Base-by-base conservation (phyloP, 2,113 vertebrate genomes). In the Calyptommatus sinebrachiatus region DNA sequence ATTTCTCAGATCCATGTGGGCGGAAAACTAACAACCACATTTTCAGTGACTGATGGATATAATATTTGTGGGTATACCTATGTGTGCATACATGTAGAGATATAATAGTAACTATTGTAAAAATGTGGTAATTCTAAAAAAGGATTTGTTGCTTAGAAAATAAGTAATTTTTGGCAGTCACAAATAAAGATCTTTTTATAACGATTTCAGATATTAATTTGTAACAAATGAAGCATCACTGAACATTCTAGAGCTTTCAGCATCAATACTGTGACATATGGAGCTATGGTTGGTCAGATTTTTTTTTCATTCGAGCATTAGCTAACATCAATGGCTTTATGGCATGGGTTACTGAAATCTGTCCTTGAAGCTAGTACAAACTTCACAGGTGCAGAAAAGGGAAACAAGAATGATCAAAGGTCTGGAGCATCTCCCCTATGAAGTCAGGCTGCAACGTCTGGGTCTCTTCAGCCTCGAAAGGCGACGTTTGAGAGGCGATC, bases 251-350 rank as follows among this genome's bases (percentile, higher is more conserved):
- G 4, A 57, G 53, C 69, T 71, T 84, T 88, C 29, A 60, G 24
- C 75, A 71, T 4, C 67, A 69, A 78, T 83, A 26, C 76, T n/a
- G 86, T 31, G 67, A 77, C 41, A 70, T 1, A 16, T 57, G 53
- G 4, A 18, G 53, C 53, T 57, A 57, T 28, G 10, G 69, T 7
- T 35, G 11, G 22, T 9, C 35, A 12, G 22, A 11, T 71, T n/a
- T 11, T 48, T 11, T 48, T 26, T 41, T 48, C 22, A 9, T 48
- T 22, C 41, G 48, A 71, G 41, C 46, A 46, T 62, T 24, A 62
- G 61, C 12, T 18, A 57, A 26, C 22, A 62, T 24, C 24, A 8
- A 26, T 26, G 9, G 21, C 6, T 10, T 26, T 62, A 22, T 62
- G 65, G 12, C 18, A 14, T 66, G n/a, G 14, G 65, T 8, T 29